These are phyloP conservation scores for Drosophila meridionalis DNA, from an alignment of 2,888 invertebrate genomes.

Conservation along the genomic window DNA sequence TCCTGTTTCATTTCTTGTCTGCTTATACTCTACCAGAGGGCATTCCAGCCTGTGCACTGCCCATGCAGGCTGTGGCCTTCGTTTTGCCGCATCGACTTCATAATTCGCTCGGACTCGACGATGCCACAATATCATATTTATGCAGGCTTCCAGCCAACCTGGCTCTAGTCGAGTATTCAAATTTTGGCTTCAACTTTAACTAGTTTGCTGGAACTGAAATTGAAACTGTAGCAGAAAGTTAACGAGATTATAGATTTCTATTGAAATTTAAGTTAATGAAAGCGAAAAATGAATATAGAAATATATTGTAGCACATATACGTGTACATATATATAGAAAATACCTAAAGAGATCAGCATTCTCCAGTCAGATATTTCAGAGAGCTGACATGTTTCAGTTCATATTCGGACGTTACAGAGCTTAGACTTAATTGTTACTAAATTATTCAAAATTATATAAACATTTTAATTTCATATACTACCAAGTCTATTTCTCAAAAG, in stretches of 20 bases:
- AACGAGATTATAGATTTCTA: not conserved
- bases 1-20: constrained; percentile 29
- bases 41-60: not conserved
- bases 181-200: not conserved
- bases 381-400: too few relatives aligned
- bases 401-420: too few relatives aligned
- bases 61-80: constrained; percentile 2
- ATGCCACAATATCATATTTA: not conserved
- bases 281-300: too few relatives aligned
- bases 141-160: constrained; percentile 1
- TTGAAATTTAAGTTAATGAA: not conserved
- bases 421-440: too few relatives aligned
- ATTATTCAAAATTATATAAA: too few relatives aligned
- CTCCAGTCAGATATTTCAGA: too few relatives aligned
- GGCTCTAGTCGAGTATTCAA: not conserved
- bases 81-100: not conserved
- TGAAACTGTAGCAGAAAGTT: not conserved
- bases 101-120: not conserved
- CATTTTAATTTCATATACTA: too few relatives aligned
- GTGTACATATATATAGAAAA: too few relatives aligned
- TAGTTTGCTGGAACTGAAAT: not conserved
- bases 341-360: too few relatives aligned
- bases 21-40: constrained; percentile 10
- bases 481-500: too few relatives aligned
- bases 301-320: too few relatives aligned